Base-by-base conservation (phyloP, 1,140 invertebrate genomes). In the Acromyrmex charruanus region DNA sequence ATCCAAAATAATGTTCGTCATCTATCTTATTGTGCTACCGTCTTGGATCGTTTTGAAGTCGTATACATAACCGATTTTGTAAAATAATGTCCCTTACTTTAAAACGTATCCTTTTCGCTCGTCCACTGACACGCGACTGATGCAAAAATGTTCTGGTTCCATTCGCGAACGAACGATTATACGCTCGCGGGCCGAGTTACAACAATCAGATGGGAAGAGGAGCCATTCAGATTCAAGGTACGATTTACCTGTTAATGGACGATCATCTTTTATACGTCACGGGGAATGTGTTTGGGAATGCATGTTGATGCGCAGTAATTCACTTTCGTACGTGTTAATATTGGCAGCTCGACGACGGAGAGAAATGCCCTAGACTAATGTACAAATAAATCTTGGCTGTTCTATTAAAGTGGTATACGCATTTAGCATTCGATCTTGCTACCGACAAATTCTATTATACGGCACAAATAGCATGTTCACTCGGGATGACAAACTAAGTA, bases 1-100 rank as follows among this genome's bases (percentile, higher is more conserved):
- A 93, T 93, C 89, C 89, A 80, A 53, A 92, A 92, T 94, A 94
- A 93, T 90, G 92, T 89, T 87, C 77, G 72, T 61, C 90, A 93
- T 94, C 88, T 88, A 87, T 93, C 92, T 93, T 92, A 63, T 21
- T 68, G 59, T 49, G 91, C 93, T 92, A 93, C 93, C 87, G 90
- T 89, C 87, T 90, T 91, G 89, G 88, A 90, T 88, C 86, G 25
- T 21, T 66, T 66, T 21, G 84, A 12, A 44, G 61, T 31, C 72
- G 28, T 75, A 21, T 18, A 82, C 61, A 71, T 77, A 89, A 81
- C 87, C 77, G 77, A 90, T 80, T 77, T 61, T 81, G 81, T 81
- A 49, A 91, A 90, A 91, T 82, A 81, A 88, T 61, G 74, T 75
- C 72, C 49, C 21, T 66, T 58, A 6, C 66, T 59, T 75, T 63